Percentiles rank a stretch among this genome's conserved stretches.
phyloP scores from a whole-genome alignment of 2,113 vertebrate genomes.

The Lophura nycthemera region DNA sequence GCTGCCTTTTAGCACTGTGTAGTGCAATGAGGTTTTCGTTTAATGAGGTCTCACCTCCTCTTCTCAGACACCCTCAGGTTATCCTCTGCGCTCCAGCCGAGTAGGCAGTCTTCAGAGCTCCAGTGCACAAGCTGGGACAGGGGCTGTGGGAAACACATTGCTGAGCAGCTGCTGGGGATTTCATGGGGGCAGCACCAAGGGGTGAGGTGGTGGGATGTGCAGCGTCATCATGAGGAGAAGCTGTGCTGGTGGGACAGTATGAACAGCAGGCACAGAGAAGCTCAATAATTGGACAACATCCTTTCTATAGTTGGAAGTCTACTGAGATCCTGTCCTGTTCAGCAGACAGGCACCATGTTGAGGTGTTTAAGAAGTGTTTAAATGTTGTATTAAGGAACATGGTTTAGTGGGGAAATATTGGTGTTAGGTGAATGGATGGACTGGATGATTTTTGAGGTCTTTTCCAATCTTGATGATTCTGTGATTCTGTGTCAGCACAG shows the following conservation, averaged over 20 bases:
- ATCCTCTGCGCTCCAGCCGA: background rate
- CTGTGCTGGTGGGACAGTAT: background rate
- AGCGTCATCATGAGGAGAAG: background rate
- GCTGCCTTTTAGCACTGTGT: background rate
- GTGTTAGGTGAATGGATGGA: too few relatives aligned
- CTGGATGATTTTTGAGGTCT: too few relatives aligned
- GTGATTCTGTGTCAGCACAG: background rate
- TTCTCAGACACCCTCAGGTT: background rate
- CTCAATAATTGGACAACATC: background rate
- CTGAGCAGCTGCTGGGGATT: background rate
- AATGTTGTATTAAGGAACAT: too few relatives aligned
- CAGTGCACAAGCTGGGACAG: background rate
- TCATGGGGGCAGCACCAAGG: background rate
- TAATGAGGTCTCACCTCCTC: background rate
- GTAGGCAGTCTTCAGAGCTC: background rate
- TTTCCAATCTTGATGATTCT: too few relatives aligned
- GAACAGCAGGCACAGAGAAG: background rate
- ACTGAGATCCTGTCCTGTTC: background rate
- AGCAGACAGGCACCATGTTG: background rate
- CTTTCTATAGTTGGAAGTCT: background rate
- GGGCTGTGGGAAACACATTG: background rate
- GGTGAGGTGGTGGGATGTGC: background rate
- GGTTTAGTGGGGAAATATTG: too few relatives aligned
- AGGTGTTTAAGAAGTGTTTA: too few relatives aligned
- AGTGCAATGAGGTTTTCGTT: background rate